Conservation (phyloP, 2,888 invertebrate species). For the Crocallis elinguaria region DNA sequence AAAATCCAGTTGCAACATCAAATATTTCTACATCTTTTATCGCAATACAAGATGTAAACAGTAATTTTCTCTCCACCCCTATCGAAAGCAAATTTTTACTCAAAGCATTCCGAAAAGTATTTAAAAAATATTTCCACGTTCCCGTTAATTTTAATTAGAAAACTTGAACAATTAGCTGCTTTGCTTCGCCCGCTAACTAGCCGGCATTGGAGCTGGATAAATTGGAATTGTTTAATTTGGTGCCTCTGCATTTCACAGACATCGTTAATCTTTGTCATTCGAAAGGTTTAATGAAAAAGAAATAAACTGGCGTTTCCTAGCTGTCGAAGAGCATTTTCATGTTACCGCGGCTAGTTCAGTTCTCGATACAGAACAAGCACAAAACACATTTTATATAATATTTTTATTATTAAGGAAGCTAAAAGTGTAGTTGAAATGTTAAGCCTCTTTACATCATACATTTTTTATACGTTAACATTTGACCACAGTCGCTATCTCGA, state of each 20-base stretch:
- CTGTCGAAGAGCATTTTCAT: background rate
- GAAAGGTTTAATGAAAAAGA: slow-evolving; percentile 34
- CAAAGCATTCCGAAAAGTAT: background rate
- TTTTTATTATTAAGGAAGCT: too few species aligned
- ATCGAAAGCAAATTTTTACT: background rate
- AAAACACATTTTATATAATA: too few species aligned
- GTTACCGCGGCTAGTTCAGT: background rate
- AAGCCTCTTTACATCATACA: too few species aligned
- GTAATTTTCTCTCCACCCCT: too few species aligned
- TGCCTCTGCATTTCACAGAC: slow-evolving; percentile 45
- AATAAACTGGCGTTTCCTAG: background rate
- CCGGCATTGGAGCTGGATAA: slow-evolving; percentile 53
- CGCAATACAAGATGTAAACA: too few species aligned
- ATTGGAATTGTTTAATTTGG: slow-evolving; percentile 65
- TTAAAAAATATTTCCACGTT: slow-evolving; percentile 35
- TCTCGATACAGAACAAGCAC: too few species aligned
- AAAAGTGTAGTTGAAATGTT: too few species aligned
- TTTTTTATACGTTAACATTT: too few species aligned
- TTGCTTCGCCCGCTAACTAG: slow-evolving; percentile 51
- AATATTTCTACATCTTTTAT: too few species aligned
- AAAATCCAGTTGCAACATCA: too few species aligned
- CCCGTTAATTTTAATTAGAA: slow-evolving; percentile 63
- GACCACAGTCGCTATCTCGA: too few species aligned
- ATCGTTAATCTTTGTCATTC: slow-evolving; percentile 55
- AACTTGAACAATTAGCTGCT: slow-evolving; percentile 63